Evolutionary conservation across 2,888 invertebrate species (phyloP), one percentile per base, ranked within the genome.

Genomic region (Apamea sordens): DNA sequence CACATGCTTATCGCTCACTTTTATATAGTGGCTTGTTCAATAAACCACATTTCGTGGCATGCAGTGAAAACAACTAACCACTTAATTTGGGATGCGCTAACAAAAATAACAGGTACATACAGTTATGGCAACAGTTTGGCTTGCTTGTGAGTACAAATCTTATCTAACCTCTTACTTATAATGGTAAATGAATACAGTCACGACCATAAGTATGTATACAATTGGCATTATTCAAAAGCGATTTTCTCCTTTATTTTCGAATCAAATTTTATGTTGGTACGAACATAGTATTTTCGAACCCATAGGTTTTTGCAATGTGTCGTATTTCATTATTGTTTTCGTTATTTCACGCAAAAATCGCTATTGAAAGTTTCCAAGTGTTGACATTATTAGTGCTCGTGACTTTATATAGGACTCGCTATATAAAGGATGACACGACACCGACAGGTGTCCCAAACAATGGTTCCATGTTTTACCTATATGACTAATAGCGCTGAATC

Each of bases 91-190:
- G 28, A 65, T 70, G 63, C 28, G 41, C 24, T 82, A 71, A 71
- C 36, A 44, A 77, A 77, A 21, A 7, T 77, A 59, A 56, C 63
- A 69, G 10, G n/a, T n/a, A 18, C 5, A n/a, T 47, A 28, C 8
- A 53, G 59, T 50, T 56, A 28, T 21, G 24, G 47, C 69, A 70
- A 61, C 13, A 24, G 24, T 68, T 72, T 72, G 71, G 56, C 50
- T 77, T 63, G 65, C 70, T 79, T 83, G 36, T 73, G 72, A 15
- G 44, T 24, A 41, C 21, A 28, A 41, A 28, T 64, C 11, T 28
- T 50, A 36, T 61, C 50, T 53, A 53, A 82, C 28, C n/a, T 10
- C 3, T 5, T 28, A 13, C 5, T 36, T 41, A 61, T 24, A 28
- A 28, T 1, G 8, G 59, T 67, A 32, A 61, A 61, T 32, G 11